Evolutionary conservation across 1,140 invertebrate species (phyloP).

Genomic region (Euwallacea similis): DNA sequence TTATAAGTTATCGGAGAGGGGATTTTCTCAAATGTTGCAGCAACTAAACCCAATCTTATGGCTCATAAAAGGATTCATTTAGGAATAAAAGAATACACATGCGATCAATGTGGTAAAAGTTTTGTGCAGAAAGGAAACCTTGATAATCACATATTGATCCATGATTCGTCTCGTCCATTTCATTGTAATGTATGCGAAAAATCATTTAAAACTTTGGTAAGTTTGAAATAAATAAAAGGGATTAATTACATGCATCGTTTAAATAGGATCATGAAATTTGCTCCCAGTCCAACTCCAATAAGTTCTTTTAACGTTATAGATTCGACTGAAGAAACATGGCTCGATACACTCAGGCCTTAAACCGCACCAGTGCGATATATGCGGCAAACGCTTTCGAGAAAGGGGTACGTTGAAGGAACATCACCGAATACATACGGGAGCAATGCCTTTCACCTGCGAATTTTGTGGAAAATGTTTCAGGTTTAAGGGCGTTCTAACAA

Average conservation of each 20-base stretch:
- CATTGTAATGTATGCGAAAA: slow-evolving; percentile 56
- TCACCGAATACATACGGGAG: slow-evolving; percentile 77
- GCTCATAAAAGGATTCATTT: slow-evolving; percentile 63
- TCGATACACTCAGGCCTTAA: slow-evolving; percentile 60
- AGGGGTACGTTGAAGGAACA: slow-evolving; percentile 64
- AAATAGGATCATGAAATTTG: too few relatives aligned
- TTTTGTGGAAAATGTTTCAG: slow-evolving; percentile 72
- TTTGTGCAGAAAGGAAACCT: slow-evolving; percentile 65
- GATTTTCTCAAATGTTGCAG: slow-evolving; percentile 11
- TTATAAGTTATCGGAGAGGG: too few relatives aligned
- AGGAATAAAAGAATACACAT: slow-evolving; percentile 58
- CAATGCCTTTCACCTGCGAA: slow-evolving; percentile 76
- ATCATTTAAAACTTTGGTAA: slow-evolving; percentile 58
- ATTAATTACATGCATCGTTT: slow-evolving; percentile 39
- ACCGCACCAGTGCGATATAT: slow-evolving; percentile 74
- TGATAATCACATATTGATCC: slow-evolving; percentile 63
- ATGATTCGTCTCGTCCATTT: slow-evolving; percentile 55
- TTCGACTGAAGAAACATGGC: slow-evolving; percentile 42
- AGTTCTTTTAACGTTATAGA: slow-evolving; percentile 14
- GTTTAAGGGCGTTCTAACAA: slow-evolving; percentile 69
- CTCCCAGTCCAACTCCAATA: background rate
- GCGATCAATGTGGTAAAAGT: slow-evolving; percentile 64
- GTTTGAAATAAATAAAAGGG: slow-evolving; percentile 15
- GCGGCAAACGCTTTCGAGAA: slow-evolving; percentile 71
- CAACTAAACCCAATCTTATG: slow-evolving; percentile 61